Conservation (phyloP, 2,797 vertebrate species). For the Vultur gryphus region DNA sequence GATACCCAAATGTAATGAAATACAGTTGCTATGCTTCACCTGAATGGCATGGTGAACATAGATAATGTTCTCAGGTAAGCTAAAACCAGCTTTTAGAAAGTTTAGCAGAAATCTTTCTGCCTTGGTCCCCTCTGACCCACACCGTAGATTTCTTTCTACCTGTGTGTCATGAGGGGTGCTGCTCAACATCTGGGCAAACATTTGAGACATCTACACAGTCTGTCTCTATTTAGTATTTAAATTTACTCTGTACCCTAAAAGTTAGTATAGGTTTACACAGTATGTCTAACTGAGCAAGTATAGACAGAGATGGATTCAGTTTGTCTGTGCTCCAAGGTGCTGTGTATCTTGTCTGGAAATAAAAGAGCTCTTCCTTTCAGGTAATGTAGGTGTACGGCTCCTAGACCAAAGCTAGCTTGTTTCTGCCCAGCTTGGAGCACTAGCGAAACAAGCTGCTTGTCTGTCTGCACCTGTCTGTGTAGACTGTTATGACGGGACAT, state of each 20-base stretch:
- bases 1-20: background rate
- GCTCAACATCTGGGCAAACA: background rate
- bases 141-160: background rate
- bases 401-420: background rate
- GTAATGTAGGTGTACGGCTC: background rate
- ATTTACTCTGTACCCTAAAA: background rate
- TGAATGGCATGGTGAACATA: background rate
- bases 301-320: background rate
- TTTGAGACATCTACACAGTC: background rate
- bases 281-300: background rate
- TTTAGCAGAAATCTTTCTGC: background rate
- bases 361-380: background rate
- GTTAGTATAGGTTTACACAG: background rate
- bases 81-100: background rate
- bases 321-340: background rate
- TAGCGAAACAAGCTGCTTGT: background rate
- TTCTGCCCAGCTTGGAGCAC: background rate
- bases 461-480: background rate
- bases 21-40: background rate
- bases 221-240: background rate
- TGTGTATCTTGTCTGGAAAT: background rate
- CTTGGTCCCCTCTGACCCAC: background rate
- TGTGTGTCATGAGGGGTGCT: background rate
- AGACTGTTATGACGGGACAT: slow-evolving; percentile 33
- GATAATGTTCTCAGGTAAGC: background rate